These are phyloP conservation scores for Callitettix versicolor DNA, from an alignment of 1,140 invertebrate genomes.

Conservation along the genomic window DNA sequence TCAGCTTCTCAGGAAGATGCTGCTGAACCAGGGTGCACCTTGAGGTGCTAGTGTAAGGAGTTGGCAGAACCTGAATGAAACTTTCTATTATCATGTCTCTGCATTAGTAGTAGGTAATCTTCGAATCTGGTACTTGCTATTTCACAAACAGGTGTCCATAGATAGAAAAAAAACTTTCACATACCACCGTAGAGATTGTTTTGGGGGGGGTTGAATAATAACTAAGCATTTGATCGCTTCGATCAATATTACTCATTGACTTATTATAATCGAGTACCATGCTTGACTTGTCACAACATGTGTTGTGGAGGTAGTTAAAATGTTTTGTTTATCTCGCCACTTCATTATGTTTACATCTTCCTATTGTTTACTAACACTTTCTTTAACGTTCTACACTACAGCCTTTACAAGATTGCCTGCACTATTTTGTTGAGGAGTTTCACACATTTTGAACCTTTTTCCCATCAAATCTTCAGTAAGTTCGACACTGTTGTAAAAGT, in stretches of 20 bases:
- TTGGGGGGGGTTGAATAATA: not conserved
- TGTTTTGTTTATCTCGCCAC: slow-evolving; percentile 38
- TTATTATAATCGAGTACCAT: not conserved
- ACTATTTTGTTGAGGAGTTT: slow-evolving; percentile 33
- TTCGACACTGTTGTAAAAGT: slow-evolving; percentile 34
- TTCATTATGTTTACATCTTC: slow-evolving; percentile 32
- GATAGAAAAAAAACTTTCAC: not conserved
- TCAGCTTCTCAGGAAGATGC: too few species aligned
- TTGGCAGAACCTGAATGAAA: too few species aligned
- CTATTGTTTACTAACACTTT: slow-evolving; percentile 29
- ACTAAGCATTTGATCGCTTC: not conserved
- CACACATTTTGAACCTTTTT: slow-evolving; percentile 35
- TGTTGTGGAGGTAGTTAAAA: too few species aligned
- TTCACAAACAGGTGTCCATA: not conserved
- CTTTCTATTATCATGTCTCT: not conserved
- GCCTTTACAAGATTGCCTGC: slow-evolving; percentile 31
- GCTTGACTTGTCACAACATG: too few species aligned
- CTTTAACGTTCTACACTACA: slow-evolving; percentile 30
- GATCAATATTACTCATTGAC: too few species aligned
- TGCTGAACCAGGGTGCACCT: too few species aligned
- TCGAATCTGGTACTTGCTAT: not conserved
- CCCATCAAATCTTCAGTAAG: slow-evolving; percentile 34
- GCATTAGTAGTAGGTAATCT: not conserved
- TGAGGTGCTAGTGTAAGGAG: too few species aligned
- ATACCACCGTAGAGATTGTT: not conserved